Evolutionary conservation across 2,797 vertebrate species (phyloP).

Genomic region (Dendrocincla fuliginosa): DNA sequence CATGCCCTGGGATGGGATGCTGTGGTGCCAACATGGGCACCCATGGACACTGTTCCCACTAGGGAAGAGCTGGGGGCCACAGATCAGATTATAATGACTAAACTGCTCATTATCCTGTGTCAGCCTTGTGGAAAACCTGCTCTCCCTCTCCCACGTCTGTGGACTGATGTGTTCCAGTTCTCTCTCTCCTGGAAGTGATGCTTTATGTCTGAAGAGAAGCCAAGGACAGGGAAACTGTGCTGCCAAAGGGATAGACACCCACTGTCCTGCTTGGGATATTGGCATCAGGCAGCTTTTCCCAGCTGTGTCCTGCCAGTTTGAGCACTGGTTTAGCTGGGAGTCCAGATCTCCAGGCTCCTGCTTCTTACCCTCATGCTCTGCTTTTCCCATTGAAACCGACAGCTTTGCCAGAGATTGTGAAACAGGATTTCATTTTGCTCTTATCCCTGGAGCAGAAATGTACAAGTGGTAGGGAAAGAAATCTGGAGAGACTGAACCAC

Average conservation of each 20-base stretch:
- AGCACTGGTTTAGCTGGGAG: background rate
- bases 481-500: background rate
- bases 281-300: background rate
- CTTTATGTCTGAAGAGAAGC: background rate
- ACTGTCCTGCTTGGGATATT: background rate
- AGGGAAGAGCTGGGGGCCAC: background rate
- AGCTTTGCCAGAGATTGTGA: background rate
- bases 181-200: background rate
- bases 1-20: fast-evolving
- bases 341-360: background rate
- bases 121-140: background rate
- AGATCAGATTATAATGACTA: background rate
- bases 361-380: background rate
- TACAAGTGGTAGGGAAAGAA: background rate
- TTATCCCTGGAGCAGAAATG: background rate
- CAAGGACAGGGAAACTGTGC: background rate
- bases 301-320: background rate
- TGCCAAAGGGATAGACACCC: background rate
- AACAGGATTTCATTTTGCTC: background rate
- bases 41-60: background rate
- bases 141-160: background rate
- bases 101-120: background rate
- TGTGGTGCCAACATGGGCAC: background rate
- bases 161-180: background rate
- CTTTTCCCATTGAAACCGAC: background rate